Evolutionary conservation across 2,888 invertebrate genomes (phyloP), one percentile per base, ranked within the genome.

Genomic region (Sarcophaga subvicina): DNA sequence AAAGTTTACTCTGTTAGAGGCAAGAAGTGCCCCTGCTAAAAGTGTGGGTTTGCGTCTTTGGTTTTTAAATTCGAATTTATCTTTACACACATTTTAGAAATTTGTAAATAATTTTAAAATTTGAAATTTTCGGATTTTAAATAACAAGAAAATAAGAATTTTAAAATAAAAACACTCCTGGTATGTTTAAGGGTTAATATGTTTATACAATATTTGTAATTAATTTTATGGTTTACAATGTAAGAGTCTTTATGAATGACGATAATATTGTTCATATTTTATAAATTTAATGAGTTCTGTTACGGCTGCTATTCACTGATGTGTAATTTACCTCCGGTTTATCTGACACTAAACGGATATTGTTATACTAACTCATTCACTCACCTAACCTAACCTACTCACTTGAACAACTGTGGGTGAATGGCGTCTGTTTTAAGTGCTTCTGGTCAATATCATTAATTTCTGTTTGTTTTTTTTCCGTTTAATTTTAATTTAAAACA

Each of bases 221-320:
- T 87, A 84, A 87, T 79, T 84, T 64, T 79, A 84, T 67, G 71
- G 63, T 76, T 37, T 37, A 37, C 71, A 79, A 81, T 80, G 75
- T 73, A 64, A 70, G 63, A 69, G 75, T 64, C 70, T 70, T 80
- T 69, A 70, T 73, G 80, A 80, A 49, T 54, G 37, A 37, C 37
- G 12, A 54, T 54, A 54, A 14, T 54, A 17, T 54, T 54, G 54
- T 17, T 83, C 67, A 78, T 86, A 84, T 79, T 84, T 84, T 82
- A 82, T 79, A 79, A 84, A 79, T 84, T 87, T 87, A 84, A 87
- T 87, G 80, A 84, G 83, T 79, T 87, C 76, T 75, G 83, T 47
- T 75, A 63, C 12, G 66, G 49, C 22, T 54, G 69, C 49, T 80
- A 63, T 80, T 67, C 76, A 84, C 47, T 84, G 81, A 84, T 84